Percentiles rank a stretch among this genome's conserved stretches.
Evolutionary conservation across 2,888 invertebrate species (phyloP).

Genomic region (Metallyticus violacea): DNA sequence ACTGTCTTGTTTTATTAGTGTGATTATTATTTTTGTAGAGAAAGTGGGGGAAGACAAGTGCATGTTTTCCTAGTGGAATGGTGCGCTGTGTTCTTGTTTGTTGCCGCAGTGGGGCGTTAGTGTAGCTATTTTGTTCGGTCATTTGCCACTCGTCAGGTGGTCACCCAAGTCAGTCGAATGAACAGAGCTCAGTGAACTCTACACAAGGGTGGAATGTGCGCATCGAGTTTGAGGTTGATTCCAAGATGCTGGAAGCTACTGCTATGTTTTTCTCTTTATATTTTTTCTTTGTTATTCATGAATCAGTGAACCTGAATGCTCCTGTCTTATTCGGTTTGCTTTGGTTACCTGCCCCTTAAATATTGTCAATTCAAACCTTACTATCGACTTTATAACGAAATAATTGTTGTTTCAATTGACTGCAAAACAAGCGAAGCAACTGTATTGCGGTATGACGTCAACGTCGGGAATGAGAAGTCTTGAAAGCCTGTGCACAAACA

Average conservation of each 20-base stretch:
- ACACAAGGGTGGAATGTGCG: background rate
- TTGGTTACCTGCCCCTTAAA: too few relatives aligned
- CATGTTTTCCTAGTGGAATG: constrained; percentile 8
- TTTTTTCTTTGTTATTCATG: too few relatives aligned
- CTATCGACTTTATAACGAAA: too few relatives aligned
- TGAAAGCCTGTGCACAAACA: too few relatives aligned
- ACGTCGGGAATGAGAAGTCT: too few relatives aligned
- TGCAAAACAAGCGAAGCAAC: too few relatives aligned
- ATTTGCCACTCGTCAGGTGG: constrained; percentile 27
- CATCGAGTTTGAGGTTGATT: background rate
- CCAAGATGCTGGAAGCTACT: background rate
- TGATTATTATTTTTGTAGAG: background rate
- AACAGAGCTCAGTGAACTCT: background rate
- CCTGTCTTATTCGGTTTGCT: too few relatives aligned
- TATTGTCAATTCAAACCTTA: too few relatives aligned
- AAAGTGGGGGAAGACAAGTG: background rate
- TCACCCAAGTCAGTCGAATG: background rate
- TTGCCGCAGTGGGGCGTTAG: constrained; percentile 23
- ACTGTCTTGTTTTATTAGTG: background rate
- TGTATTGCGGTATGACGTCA: too few relatives aligned
- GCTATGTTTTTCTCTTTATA: too few relatives aligned
- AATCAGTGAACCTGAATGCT: too few relatives aligned
- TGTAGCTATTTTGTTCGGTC: constrained; percentile 25
- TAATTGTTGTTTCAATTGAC: too few relatives aligned
- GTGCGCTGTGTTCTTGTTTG: constrained; percentile 14